Evolutionary conservation across 2,797 vertebrate species (phyloP), one percentile per base, ranked within the genome.

Genomic region (Scleropages formosus): DNA sequence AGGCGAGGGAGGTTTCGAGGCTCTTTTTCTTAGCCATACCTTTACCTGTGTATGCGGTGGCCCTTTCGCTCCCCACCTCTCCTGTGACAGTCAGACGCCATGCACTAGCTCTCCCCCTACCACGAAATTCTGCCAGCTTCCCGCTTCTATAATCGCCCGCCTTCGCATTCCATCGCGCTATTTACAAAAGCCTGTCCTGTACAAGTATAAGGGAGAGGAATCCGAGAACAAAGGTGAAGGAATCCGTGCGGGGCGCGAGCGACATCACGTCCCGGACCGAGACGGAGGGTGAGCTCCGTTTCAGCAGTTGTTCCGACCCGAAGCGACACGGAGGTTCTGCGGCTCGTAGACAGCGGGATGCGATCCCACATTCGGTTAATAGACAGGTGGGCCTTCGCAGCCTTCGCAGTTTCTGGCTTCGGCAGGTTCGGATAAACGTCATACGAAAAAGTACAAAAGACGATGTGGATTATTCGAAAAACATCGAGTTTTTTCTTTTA

Each of bases 151-250:
- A 88, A 87, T 87, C 85, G 87, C 84, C 74, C 82, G 80, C 80
- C 65, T 71, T 78, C 78, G 75, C 86, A 90, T 90, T 91, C 89
- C 87, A 91, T 90, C 84, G 83, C 89, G 89, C 89, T 87, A 80
- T 87, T 88, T 86, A 87, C 85, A 84, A 86, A 83, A 82, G 81
- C 80, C 81, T 82, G 77, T 82, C 73, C 69, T 83, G 83, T 84
- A 82, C 81, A 84, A 84, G 87, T 87, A 85, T 2, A 84, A 83
- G 81, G 73, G 80, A 22, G 69, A 82, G 79, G 82, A 81, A 78
- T 78, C 82, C 80, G 77, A 68, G 82, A 83, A 82, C 82, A 84
- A 87, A 82, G 66, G 84, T 85, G 81, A 86, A 86, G 86, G 81
- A 80, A 87, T 82, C 79, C 59, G 72, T 74, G 79, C 80, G 78